Base-by-base conservation (phyloP, 2,888 invertebrate species). In the Polietes domitor region DNA sequence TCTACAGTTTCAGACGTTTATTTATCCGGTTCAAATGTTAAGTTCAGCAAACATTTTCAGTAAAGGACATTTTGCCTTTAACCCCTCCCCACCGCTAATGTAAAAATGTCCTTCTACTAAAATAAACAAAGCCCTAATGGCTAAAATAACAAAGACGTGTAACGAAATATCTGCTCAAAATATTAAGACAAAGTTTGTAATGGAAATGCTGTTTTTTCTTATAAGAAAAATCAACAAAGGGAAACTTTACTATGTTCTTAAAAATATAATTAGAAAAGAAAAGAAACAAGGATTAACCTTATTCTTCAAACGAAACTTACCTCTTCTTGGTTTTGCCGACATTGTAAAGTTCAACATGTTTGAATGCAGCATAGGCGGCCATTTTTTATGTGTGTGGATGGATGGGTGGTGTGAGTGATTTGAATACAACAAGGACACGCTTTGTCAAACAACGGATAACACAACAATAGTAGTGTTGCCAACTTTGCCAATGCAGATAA, bases 241-340 rank as follows among this genome's bases (percentile, higher is more conserved):
- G 2, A 43, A 43, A 43, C 17, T 50, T 17, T 53, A 53, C n/a
- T 53, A 53, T 53, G n/a, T n/a, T n/a, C n/a, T n/a, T n/a, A 58
- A 15, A 21, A 43, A 10, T 32, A n/a, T 32, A 58, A 24, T 37
- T 37, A 15, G 37, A 21, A 32, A 72, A 37, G 15, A 50, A 19
- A 21, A 17, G 12, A 26, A 41, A 26, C 21, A 58, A 41, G 58
- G 41, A 32, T 21, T 15, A 2, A 2, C 10, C 28, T 19, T 17
- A 26, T 70, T 28, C 15, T 24, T 15, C 58, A 15, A 58, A 32
- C 3, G 4, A 26, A 82, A 86, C 93, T 94, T 93, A 97, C 97
- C 97, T 96, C 94, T 97, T 97, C 93, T 98, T 98, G 92, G 97
- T 97, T 93, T 96, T 96, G 92, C 97, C 97, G 92, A 97, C 96